phyloP scores from a whole-genome alignment of 2,113 vertebrate genomes.

The Laterallus jamaicensis region DNA sequence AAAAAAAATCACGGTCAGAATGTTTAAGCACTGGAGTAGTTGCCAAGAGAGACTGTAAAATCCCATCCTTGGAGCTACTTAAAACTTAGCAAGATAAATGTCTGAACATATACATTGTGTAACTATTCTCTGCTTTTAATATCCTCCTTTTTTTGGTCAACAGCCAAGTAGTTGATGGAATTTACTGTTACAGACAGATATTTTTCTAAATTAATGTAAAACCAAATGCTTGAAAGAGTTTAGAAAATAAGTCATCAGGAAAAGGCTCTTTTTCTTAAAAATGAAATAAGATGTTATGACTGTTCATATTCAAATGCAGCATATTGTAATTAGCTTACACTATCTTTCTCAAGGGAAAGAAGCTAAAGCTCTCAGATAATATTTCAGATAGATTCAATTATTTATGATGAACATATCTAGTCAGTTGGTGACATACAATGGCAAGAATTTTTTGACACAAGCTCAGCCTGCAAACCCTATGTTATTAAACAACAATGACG shows the following conservation, averaged over 20 bases:
- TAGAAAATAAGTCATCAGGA: neutral
- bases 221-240: neutral
- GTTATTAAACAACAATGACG: neutral
- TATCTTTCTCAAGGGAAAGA: neutral
- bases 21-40: neutral
- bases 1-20: neutral
- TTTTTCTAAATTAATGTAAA: conserved; percentile 24
- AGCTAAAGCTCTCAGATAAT: neutral
- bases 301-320: neutral
- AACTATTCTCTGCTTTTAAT: neutral
- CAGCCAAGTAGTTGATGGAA: neutral
- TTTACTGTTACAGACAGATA: neutral
- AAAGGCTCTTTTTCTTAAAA: neutral
- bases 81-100: neutral
- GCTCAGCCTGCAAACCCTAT: neutral
- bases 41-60: neutral
- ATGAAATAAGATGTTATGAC: neutral
- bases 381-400: neutral
- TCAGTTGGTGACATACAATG: neutral
- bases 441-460: neutral
- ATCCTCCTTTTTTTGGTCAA: neutral
- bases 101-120: neutral
- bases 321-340: neutral
- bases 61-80: neutral
- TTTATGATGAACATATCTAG: neutral